Base-by-base conservation (phyloP, 2,888 invertebrate genomes). In the Cheilosia scutellata region DNA sequence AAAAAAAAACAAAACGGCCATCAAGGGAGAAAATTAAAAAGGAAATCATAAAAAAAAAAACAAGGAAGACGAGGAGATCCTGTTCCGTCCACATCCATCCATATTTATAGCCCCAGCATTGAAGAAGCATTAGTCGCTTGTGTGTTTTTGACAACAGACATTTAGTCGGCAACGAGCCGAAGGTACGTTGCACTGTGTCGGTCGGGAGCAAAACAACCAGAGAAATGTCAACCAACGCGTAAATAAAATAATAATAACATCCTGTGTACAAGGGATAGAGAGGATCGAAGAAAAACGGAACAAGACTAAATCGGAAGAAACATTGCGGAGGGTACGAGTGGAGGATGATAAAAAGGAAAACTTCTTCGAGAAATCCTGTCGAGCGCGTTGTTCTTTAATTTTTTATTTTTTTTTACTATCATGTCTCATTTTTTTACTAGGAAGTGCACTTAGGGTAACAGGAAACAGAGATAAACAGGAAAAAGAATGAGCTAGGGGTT, bases 161-260 rank as follows among this genome's bases (percentile, higher is more conserved):
- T 62, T 44, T 70, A 55, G 77, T 9, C 62, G 47, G 37, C 53
- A 27, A 53, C 53, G 42, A 44, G 51, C 55, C 62, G 37, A 70
- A 70, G 62, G 77, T 76, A 47, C 77, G 47, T 70, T 70, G 77
- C 77, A 62, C 77, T 33, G 51, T 33, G 31, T 40, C 11, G 11
- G 4, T 37, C 37, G 31, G 16, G 55, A 31, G 31, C 20, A 60
- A 49, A 68, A 37, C 29, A 70, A 1, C 27, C 42, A 63, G 47
- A 53, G 37, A 77, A 77, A 70, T 77, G 77, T 77, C 77, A 70
- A 70, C 78, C 71, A 57, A 63, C 71, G 78, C 78, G 78, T 78
- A 71, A 71, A 57, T 78, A 78, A 78, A 71, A 78, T 78, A 71
- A 78, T 78, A 78, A 78, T 70, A 70, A 71, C 57, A 63, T 78